These are phyloP conservation scores for Melanotaenia nigrans DNA, from an alignment of 2,797 vertebrate genomes.

Conservation along the genomic window DNA sequence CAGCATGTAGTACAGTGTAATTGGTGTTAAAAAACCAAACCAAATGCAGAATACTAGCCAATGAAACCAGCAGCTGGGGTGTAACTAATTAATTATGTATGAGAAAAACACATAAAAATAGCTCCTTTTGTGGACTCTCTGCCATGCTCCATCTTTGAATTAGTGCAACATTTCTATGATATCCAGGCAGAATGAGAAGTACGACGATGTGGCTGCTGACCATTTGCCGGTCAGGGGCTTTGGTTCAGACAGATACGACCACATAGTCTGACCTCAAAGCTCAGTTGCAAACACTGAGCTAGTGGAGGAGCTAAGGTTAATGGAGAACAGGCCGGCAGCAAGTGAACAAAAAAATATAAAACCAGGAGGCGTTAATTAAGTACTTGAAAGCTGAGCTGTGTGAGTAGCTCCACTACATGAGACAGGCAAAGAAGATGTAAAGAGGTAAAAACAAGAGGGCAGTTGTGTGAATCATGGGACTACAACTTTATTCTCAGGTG, in stretches of 20 bases:
- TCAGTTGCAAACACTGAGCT: background rate
- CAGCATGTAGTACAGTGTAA: background rate
- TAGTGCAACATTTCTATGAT: background rate
- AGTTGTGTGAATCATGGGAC: background rate
- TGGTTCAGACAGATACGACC: background rate
- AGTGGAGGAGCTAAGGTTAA: slow-evolving; percentile 1
- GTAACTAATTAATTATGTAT: background rate
- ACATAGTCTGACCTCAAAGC: background rate
- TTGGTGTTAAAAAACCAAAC: background rate
- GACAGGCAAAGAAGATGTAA: background rate
- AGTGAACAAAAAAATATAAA: background rate
- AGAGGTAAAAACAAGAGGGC: background rate
- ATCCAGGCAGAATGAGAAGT: background rate
- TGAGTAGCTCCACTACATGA: background rate
- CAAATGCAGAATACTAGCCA: background rate
- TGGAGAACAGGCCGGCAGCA: slow-evolving; percentile 13
- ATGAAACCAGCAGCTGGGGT: background rate
- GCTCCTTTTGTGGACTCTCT: background rate
- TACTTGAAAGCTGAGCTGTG: slow-evolving; percentile 6
- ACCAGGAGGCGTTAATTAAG: background rate
- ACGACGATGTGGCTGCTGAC: background rate
- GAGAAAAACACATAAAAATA: background rate
- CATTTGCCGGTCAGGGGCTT: background rate
- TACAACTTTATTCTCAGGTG: background rate
- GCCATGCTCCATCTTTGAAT: background rate